Evolutionary conservation across 2,888 invertebrate genomes (phyloP).

Genomic region (Acleris sparsana): DNA sequence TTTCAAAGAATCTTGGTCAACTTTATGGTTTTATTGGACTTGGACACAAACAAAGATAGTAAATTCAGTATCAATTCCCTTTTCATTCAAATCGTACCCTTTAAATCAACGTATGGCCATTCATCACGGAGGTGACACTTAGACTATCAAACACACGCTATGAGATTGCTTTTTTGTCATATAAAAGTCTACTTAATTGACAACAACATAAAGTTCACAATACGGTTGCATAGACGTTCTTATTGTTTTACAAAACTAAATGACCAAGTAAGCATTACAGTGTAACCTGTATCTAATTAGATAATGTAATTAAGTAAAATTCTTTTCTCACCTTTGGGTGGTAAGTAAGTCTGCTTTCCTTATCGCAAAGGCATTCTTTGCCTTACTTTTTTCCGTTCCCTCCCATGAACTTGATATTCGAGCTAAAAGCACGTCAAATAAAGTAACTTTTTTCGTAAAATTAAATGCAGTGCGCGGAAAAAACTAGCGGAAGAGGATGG

Average conservation of each 20-base stretch:
- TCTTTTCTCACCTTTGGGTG: slow-evolving; percentile 74
- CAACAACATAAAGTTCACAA: slow-evolving; percentile 39
- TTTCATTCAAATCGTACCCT: slow-evolving; percentile 67
- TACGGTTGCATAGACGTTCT: slow-evolving; percentile 38
- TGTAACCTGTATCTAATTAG: slow-evolving; percentile 75
- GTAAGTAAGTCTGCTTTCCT: slow-evolving; percentile 58
- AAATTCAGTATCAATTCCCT: slow-evolving; percentile 55
- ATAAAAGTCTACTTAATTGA: slow-evolving; percentile 51
- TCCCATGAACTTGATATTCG: slow-evolving; percentile 39
- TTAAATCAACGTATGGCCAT: slow-evolving; percentile 72
- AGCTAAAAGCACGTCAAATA: slow-evolving; percentile 71
- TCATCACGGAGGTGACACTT: slow-evolving; percentile 72
- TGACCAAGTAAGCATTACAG: slow-evolving; percentile 70
- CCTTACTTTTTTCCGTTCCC: slow-evolving; percentile 40
- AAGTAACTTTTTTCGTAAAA: slow-evolving; percentile 66
- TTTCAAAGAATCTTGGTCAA: slow-evolving; percentile 44
- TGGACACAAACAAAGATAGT: slow-evolving; percentile 54
- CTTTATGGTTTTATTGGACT: slow-evolving; percentile 71
- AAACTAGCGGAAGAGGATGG: slow-evolving; percentile 82
- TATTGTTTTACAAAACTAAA: slow-evolving; percentile 60
- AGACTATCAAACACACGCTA: slow-evolving; percentile 55
- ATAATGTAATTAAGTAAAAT: slow-evolving; percentile 71
- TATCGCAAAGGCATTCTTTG: slow-evolving; percentile 56
- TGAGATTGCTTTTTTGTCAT: slow-evolving; percentile 46
- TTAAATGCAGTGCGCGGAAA: slow-evolving; percentile 68